Evolutionary conservation across 1,140 invertebrate species (phyloP).

Genomic region (Cotesia typhae): DNA sequence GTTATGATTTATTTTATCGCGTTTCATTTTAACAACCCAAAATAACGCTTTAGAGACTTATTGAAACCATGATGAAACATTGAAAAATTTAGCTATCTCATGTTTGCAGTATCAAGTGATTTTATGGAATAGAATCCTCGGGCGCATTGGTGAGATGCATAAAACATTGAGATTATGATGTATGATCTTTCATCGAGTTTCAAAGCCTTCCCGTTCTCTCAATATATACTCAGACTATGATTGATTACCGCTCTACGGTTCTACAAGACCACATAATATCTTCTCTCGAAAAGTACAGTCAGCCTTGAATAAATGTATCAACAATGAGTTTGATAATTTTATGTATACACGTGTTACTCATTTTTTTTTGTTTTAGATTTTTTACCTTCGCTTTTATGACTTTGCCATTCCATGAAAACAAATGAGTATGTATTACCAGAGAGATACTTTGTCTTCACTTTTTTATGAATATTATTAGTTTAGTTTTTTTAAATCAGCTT

Average conservation of each 20-base stretch:
- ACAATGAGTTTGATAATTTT: constrained; percentile 4
- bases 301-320: constrained; percentile 1
- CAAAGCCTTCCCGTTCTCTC: neutral
- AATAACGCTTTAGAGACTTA: neutral
- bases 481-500: too few species aligned
- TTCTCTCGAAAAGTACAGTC: neutral
- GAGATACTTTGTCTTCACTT: too few species aligned
- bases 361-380: neutral
- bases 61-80: constrained; percentile 4
- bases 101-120: constrained; percentile 29
- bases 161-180: constrained; percentile 35
- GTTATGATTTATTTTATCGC: neutral
- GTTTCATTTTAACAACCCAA: neutral
- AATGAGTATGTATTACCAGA: too few species aligned
- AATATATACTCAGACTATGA: constrained; percentile 4
- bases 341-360: neutral
- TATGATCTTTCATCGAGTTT: constrained; percentile 21
- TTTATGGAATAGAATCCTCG: constrained; percentile 23
- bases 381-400: neutral
- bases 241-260: constrained; percentile 9
- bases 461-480: too few species aligned
- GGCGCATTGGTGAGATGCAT: constrained; percentile 11
- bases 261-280: neutral
- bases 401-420: too few species aligned
- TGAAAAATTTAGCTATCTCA: constrained; percentile 11